Conservation (phyloP, 2,113 vertebrate species). For the Vidua chalybeata region DNA sequence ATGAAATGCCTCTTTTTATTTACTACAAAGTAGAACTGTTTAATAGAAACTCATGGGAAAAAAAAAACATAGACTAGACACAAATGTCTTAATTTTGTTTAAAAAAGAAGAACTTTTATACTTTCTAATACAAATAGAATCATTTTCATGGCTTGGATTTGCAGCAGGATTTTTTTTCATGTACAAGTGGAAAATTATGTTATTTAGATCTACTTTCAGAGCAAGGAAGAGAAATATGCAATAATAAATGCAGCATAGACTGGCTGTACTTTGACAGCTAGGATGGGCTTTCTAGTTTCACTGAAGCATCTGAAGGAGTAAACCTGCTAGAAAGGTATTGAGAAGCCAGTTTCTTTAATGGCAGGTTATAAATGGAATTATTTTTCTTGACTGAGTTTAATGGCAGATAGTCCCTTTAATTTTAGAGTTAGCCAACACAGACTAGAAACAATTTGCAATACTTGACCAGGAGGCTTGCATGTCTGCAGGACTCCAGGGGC, state of each 20-base stretch:
- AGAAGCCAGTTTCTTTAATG: background rate
- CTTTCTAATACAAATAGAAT: background rate
- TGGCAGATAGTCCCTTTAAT: background rate
- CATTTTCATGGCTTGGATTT: background rate
- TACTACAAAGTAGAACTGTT: background rate
- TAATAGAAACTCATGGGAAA: background rate
- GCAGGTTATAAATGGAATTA: background rate
- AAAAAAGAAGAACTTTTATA: background rate
- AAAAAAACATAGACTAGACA: background rate
- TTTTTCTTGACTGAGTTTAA: background rate
- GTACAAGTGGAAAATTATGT: background rate
- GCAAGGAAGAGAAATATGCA: background rate
- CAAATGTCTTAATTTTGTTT: background rate
- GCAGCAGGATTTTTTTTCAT: background rate
- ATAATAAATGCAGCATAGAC: background rate
- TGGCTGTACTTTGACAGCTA: background rate
- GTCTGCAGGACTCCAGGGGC: background rate
- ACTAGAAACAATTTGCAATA: background rate
- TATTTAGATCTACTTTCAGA: background rate
- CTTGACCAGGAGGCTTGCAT: background rate
- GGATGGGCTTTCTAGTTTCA: background rate
- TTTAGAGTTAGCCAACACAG: background rate
- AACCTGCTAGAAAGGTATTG: background rate
- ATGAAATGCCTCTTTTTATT: conserved; percentile 42
- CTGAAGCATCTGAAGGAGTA: background rate